Percentiles rank a stretch among this genome's conserved stretches.
These are phyloP conservation scores for Leuciscus idus DNA, from an alignment of 2,113 vertebrate genomes.

Conservation along the genomic window DNA sequence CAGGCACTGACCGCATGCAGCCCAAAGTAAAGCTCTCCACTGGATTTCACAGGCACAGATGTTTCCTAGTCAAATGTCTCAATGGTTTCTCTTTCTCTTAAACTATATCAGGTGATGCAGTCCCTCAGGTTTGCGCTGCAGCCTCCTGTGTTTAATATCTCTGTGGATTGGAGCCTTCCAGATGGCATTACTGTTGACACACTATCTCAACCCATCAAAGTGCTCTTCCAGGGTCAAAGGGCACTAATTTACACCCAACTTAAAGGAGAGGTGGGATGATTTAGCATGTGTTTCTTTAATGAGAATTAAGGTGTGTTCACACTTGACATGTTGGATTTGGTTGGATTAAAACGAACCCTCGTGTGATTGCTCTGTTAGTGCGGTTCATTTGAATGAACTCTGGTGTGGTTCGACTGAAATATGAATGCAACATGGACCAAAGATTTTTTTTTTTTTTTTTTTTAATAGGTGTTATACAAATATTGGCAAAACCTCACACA, in stretches of 20 bases:
- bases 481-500: too few relatives aligned
- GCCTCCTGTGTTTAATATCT: conserved; percentile 46
- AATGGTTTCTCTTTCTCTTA: background rate
- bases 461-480: too few relatives aligned
- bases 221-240: conserved; percentile 53
- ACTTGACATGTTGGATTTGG: too few relatives aligned
- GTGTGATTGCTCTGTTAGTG: too few relatives aligned
- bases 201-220: conserved; percentile 47
- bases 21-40: conserved; percentile 74
- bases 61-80: conserved; percentile 9
- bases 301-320: too few relatives aligned
- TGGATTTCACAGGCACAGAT: background rate
- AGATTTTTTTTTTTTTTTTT: too few relatives aligned
- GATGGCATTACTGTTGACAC: conserved; percentile 38
- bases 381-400: too few relatives aligned
- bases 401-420: too few relatives aligned
- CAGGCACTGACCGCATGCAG: conserved; percentile 79
- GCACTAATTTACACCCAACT: conserved; percentile 51
- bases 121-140: conserved; percentile 53
- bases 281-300: background rate
- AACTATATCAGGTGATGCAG: conserved; percentile 52
- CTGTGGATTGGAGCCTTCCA: conserved; percentile 50
- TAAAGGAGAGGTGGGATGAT: conserved; percentile 50
- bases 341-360: too few relatives aligned
- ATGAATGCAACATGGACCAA: too few relatives aligned